A percentile compares a stretch with the other conserved stretches of the same genome.
Evolutionary conservation across 2,888 invertebrate genomes (phyloP).

Genomic region (Yponomeuta plumbellus): DNA sequence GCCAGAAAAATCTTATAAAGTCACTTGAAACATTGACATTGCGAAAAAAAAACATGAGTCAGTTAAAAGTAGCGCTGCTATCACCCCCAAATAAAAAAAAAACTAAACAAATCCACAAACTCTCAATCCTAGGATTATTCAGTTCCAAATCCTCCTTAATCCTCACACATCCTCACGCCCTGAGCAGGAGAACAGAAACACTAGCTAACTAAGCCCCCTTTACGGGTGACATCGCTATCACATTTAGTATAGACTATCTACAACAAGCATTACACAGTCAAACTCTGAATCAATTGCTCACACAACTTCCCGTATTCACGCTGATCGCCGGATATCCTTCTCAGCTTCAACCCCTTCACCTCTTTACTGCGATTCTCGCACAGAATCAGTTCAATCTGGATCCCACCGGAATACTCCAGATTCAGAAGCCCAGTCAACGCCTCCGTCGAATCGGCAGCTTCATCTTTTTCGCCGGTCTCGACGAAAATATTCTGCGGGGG

Average conservation of each 20-base stretch:
- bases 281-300: conserved; percentile 90
- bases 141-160: no score
- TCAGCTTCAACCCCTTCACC: conserved; percentile 87
- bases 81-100: no score
- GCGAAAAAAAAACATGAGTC: no score
- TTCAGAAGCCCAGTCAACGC: conserved; percentile 75
- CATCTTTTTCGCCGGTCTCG: conserved; percentile 54
- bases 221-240: neutral
- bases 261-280: conserved; percentile 75
- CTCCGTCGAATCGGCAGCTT: conserved; percentile 40
- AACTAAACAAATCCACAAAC: no score
- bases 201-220: neutral
- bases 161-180: no score
- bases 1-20: no score
- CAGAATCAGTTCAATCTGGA: conserved; percentile 90
- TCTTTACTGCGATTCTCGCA: conserved; percentile 83
- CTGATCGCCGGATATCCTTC: conserved; percentile 92
- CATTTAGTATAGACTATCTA: neutral
- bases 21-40: no score
- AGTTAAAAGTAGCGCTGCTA: no score
- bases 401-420: conserved; percentile 87
- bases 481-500: conserved; percentile 79
- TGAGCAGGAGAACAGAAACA: no score
- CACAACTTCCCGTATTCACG: conserved; percentile 91
- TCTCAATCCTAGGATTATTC: no score